These are phyloP conservation scores for Chrysoperla carnea DNA, from an alignment of 1,140 invertebrate species.

Conservation along the genomic window DNA sequence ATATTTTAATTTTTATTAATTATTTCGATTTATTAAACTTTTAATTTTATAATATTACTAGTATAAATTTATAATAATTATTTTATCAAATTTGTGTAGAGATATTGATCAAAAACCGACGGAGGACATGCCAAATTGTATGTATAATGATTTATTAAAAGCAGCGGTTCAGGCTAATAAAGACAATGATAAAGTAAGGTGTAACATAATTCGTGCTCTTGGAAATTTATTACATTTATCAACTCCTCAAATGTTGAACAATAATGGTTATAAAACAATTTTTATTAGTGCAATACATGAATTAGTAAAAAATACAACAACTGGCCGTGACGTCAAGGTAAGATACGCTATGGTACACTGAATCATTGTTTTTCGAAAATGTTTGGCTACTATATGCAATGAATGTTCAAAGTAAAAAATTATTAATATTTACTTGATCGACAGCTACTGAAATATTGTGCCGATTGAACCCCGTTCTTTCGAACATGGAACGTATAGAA, in stretches of 20 bases:
- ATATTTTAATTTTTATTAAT: too few relatives aligned
- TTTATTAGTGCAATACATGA: conserved; percentile 34
- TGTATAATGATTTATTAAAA: conserved; percentile 47
- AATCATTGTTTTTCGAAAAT: too few relatives aligned
- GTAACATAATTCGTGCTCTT: conserved; percentile 59
- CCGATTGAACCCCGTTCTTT: too few relatives aligned
- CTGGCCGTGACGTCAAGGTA: conserved; percentile 61
- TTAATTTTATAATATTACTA: too few relatives aligned
- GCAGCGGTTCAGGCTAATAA: conserved; percentile 39
- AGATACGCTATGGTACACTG: conserved; percentile 4
- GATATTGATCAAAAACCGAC: conserved; percentile 30
- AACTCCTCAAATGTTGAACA: conserved; percentile 30
- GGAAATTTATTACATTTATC: conserved; percentile 59
- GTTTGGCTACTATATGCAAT: too few relatives aligned
- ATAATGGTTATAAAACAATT: conserved; percentile 24
- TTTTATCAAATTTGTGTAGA: not conserved
- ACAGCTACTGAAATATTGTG: too few relatives aligned
- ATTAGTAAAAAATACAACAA: conserved; percentile 44
- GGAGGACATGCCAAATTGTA: conserved; percentile 44
- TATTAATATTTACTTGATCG: too few relatives aligned
- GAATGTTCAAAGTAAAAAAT: too few relatives aligned
- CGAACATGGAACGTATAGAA: too few relatives aligned
- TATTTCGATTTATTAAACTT: too few relatives aligned
- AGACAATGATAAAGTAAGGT: conserved; percentile 64
- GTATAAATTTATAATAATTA: conserved; percentile 16